Conservation (phyloP, 2,888 invertebrate species). For the Byasa hedistus region DNA sequence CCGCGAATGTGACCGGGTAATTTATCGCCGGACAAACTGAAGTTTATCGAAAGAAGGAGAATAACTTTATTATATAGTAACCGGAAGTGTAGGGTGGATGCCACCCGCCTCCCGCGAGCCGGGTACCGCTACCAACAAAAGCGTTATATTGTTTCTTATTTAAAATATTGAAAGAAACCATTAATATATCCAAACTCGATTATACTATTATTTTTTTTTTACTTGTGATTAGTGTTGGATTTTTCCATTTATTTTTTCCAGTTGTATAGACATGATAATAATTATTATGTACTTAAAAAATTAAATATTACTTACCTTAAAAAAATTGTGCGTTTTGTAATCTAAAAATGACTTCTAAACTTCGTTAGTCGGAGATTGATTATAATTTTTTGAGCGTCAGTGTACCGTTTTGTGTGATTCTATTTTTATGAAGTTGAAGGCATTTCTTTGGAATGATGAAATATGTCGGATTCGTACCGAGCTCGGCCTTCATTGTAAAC, state of each 20-base stretch:
- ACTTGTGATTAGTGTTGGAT: too few species aligned
- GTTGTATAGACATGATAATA: too few species aligned
- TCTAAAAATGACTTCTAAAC: neutral
- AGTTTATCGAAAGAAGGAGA: constrained; percentile 79
- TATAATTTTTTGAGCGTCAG: constrained; percentile 16
- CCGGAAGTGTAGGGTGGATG: constrained; percentile 65
- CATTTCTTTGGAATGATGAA: constrained; percentile 73
- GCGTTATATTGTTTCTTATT: constrained; percentile 29
- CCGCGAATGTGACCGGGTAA: constrained; percentile 71
- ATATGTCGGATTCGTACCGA: constrained; percentile 65
- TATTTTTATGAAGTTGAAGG: constrained; percentile 60
- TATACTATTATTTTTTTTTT: too few species aligned
- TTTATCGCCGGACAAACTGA: constrained; percentile 77
- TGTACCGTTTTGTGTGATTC: constrained; percentile 58
- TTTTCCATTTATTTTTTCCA: too few species aligned
- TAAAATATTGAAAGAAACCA: neutral
- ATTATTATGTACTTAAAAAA: too few species aligned
- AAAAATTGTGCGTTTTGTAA: too few species aligned
- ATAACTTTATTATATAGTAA: constrained; percentile 80
- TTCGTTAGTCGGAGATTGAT: neutral
- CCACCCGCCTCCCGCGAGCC: constrained; percentile 39
- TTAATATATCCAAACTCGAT: neutral
- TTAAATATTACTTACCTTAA: too few species aligned
- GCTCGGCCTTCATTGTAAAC: constrained; percentile 71
- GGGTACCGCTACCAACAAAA: constrained; percentile 45